Evolutionary conservation across 2,797 vertebrate genomes (phyloP).

Genomic region (Heteromormyrus szaboi): DNA sequence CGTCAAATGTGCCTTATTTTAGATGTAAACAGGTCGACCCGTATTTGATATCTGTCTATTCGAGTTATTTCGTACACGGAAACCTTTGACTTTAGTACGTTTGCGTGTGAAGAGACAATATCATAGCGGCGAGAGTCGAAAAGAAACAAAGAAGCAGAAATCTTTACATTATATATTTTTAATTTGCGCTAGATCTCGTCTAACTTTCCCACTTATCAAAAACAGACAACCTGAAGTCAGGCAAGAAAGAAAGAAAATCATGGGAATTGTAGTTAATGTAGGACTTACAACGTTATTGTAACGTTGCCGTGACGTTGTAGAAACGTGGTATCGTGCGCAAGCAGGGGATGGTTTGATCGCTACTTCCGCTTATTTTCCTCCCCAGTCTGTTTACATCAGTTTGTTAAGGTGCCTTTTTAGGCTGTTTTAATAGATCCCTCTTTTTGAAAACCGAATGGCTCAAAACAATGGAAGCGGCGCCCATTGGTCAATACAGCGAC

Average conservation of each 20-base stretch:
- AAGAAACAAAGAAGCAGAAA: neutral
- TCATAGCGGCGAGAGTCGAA: neutral
- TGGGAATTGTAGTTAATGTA: constrained; percentile 45
- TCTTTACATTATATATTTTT: neutral
- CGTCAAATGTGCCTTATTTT: neutral
- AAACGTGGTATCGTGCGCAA: constrained; percentile 44
- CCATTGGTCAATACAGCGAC: constrained; percentile 41
- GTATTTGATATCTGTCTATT: neutral
- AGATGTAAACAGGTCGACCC: neutral
- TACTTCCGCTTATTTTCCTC: constrained; percentile 42
- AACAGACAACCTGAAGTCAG: neutral
- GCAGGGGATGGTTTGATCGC: constrained; percentile 24
- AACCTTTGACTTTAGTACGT: neutral
- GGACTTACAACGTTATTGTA: constrained; percentile 37
- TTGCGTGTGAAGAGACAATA: neutral
- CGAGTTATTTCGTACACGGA: neutral
- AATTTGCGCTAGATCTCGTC: neutral
- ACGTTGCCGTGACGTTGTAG: constrained; percentile 48
- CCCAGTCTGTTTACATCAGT: constrained; percentile 16
- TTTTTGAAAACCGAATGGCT: constrained; percentile 35
- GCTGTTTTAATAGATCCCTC: constrained; percentile 6
- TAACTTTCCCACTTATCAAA: neutral
- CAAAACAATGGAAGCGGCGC: constrained; percentile 28
- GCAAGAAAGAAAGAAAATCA: neutral
- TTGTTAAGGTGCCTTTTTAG: constrained; percentile 16